These are phyloP conservation scores for Chlorodrepanis virens DNA, from an alignment of 2,113 vertebrate species.

Conservation along the genomic window DNA sequence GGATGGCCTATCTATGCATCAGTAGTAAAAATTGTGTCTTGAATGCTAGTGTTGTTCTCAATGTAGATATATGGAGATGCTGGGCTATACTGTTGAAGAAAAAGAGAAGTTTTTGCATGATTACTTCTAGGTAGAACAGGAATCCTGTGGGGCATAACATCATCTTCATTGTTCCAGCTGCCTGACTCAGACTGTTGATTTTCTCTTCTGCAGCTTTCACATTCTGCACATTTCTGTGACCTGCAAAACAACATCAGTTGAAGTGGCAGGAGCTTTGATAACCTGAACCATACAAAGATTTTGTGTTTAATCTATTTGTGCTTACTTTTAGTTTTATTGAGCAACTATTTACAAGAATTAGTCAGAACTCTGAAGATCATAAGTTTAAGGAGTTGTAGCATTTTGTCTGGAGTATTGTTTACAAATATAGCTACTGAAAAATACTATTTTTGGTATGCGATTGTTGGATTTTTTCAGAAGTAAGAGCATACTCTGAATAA, in stretches of 20 bases:
- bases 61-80: neutral
- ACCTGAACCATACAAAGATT: neutral
- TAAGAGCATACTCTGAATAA: neutral
- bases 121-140: constrained; percentile 55
- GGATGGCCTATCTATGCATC: neutral
- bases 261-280: neutral
- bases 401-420: neutral
- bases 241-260: constrained; percentile 15
- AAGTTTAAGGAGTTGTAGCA: neutral
- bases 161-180: constrained; percentile 69
- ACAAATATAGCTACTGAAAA: neutral
- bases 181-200: constrained; percentile 59
- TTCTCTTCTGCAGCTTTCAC: neutral
- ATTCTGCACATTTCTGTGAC: neutral
- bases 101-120: neutral
- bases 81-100: neutral
- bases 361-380: neutral
- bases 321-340: neutral
- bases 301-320: neutral
- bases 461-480: neutral
- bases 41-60: neutral
- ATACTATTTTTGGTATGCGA: rapidly evolving
- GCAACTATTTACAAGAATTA: neutral
- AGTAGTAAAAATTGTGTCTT: neutral
- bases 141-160: constrained; percentile 4